Evolutionary conservation across 1,140 invertebrate genomes (phyloP), one percentile per base, ranked within the genome.

Genomic region (Drosophila ambigua): DNA sequence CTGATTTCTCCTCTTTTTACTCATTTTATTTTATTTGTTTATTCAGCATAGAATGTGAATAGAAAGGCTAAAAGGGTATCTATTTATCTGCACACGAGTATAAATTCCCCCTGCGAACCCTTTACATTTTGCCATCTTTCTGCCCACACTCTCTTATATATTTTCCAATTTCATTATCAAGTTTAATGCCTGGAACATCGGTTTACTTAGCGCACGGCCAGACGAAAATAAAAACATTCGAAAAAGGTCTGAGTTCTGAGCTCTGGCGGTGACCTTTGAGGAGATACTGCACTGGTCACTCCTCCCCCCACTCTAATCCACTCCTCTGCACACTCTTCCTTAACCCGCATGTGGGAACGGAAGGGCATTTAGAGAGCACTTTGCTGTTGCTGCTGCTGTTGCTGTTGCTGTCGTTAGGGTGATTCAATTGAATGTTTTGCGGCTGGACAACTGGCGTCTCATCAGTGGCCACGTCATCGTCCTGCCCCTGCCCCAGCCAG

Each of bases 151-250:
- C 15, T 45, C 5, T 6, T 31, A 8, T 16, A 28, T 39, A 35
- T 84, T 77, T 75, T 85, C 50, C 82, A 64, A 74, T 87, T 87
- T 81, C 74, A 77, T 81, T 85, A 85, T 85, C 82, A 85, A 74
- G 77, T 67, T 77, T 80, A 74, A 85, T 87, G 82, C 20, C 35
- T 13, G 46, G 64, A 57, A 59, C 77, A 64, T 71, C 64, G 77
- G 57, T 63, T 68, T 84, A 84, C 72, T 84, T 69, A 73, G 76
- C 65, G 39, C 41, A 52, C 41, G 48, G 62, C 39, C 49, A 41
- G 63, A 72, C 20, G 31, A 39, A 44, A 41, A 59, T 53, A 74
- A 58, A 71, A 71, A 61, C 49, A 58, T 49, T 41, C 24, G 15
- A 6, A 54, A 64, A 72, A 61, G 61, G 59, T 50, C 60, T 75